These are phyloP conservation scores for Gymnarchus niloticus DNA, from an alignment of 2,113 vertebrate genomes.

Conservation along the genomic window DNA sequence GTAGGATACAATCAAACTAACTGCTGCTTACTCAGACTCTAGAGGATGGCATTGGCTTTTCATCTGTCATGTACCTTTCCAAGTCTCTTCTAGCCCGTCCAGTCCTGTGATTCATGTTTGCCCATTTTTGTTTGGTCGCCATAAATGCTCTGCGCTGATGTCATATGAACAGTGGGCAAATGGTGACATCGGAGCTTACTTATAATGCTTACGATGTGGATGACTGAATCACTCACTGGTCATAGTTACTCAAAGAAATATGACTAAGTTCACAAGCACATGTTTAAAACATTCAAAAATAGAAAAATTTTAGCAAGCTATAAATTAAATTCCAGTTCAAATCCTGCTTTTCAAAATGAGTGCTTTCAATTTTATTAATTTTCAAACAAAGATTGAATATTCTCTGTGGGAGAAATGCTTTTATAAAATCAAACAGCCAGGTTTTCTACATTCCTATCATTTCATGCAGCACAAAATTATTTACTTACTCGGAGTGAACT, in stretches of 20 bases:
- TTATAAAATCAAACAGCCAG: background rate
- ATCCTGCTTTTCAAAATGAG: background rate
- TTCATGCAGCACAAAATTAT: background rate
- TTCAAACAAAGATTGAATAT: background rate
- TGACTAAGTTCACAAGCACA: constrained; percentile 7
- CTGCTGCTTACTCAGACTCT: background rate
- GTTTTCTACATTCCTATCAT: background rate
- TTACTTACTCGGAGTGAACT: background rate
- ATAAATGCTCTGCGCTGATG: background rate
- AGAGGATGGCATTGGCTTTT: background rate
- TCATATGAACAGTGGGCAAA: background rate
- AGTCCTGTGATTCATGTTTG: background rate
- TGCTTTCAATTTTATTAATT: background rate
- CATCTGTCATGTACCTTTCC: background rate
- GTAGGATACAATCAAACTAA: background rate
- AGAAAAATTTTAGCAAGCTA: constrained; percentile 11
- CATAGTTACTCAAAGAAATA: constrained; percentile 10
- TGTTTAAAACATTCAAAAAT: background rate
- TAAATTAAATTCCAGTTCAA: constrained; percentile 21
- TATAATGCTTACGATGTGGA: too few species aligned
- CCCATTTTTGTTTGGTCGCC: background rate
- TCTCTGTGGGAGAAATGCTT: background rate
- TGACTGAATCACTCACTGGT: background rate
- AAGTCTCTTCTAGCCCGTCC: background rate
- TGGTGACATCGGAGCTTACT: constrained; percentile 3